Percentiles rank a stretch among this genome's conserved stretches.
These are phyloP conservation scores for Calephelis perditalis DNA, from an alignment of 2,888 invertebrate species.

Conservation along the genomic window DNA sequence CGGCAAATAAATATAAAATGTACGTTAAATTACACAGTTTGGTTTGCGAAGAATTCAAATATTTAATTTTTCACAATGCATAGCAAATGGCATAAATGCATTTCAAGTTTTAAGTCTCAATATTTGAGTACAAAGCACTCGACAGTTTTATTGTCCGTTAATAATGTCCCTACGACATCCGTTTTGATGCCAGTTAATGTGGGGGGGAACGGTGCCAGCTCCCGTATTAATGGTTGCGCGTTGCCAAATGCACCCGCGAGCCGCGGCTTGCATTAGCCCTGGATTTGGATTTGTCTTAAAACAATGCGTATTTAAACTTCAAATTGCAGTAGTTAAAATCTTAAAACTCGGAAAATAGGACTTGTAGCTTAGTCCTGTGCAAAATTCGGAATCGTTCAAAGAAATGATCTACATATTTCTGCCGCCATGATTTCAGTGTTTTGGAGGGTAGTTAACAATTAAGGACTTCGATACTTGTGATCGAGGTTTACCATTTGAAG, in stretches of 20 bases:
- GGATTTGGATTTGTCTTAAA: slow-evolving; percentile 34
- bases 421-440: too few species aligned
- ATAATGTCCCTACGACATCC: slow-evolving; percentile 69
- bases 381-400: too few species aligned
- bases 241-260: slow-evolving; percentile 60
- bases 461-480: too few species aligned
- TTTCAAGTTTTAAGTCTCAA: slow-evolving; percentile 28
- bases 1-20: too few species aligned
- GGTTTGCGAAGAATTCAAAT: not conserved
- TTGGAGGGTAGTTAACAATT: too few species aligned
- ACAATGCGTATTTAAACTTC: slow-evolving; percentile 21
- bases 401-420: too few species aligned
- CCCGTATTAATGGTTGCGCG: slow-evolving; percentile 53
- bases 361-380: too few species aligned
- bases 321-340: slow-evolving; percentile 9
- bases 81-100: slow-evolving; percentile 21
- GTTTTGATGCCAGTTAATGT: slow-evolving; percentile 69
- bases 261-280: slow-evolving; percentile 49
- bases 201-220: slow-evolving; percentile 59
- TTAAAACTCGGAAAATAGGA: not conserved
- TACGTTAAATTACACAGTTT: too few species aligned
- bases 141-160: slow-evolving; percentile 66
- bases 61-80: slow-evolving; percentile 9
- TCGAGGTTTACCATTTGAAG: too few species aligned
- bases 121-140: slow-evolving; percentile 39